Evolutionary conservation across 1,140 invertebrate species (phyloP), one percentile per base, ranked within the genome.

Genomic region (Cydia pomonella): DNA sequence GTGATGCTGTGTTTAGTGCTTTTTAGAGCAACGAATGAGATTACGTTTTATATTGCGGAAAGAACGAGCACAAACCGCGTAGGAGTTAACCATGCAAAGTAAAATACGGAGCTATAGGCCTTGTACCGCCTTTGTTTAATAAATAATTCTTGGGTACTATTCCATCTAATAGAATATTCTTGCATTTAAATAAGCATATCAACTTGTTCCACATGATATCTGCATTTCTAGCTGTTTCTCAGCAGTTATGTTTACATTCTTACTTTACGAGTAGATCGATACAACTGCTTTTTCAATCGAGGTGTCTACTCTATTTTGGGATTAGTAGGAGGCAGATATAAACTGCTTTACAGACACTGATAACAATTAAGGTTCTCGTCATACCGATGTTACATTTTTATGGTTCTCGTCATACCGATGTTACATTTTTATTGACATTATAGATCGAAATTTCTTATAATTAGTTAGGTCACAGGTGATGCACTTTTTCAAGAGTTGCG

Each of bases 1-100:
- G 73, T 84, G 83, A 84, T 83, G 78, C 77, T 83, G 83, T 80
- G 62, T 84, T 84, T 84, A 80, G 77, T 82, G 77, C 75, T 78
- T 82, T n/a, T 72, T 77, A 72, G 47, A 79, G 74, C 72, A 78
- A 79, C 77, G 62, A 78, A 78, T 76, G 64, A 38, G 71, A 77
- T 82, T 81, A 80, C 79, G 69, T 77, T 83, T 81, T 79, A 76
- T 75, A 77, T 74, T 75, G 77, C 79, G 72, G 75, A 79, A 78
- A 77, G 72, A 76, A 76, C 10, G 25, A 33, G 73, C 82, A 84
- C 81, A 83, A 84, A 23, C 18, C 18, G 7, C 12, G 53, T 81
- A 72, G 78, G 6, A 21, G 2, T 9, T 59, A 73, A 16, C 64
- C 9, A 74, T 38, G 62, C 75, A 66, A 77, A 47, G 72, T 77